Base-by-base conservation (phyloP, 2,797 vertebrate genomes). In the Gymnocypris eckloni region DNA sequence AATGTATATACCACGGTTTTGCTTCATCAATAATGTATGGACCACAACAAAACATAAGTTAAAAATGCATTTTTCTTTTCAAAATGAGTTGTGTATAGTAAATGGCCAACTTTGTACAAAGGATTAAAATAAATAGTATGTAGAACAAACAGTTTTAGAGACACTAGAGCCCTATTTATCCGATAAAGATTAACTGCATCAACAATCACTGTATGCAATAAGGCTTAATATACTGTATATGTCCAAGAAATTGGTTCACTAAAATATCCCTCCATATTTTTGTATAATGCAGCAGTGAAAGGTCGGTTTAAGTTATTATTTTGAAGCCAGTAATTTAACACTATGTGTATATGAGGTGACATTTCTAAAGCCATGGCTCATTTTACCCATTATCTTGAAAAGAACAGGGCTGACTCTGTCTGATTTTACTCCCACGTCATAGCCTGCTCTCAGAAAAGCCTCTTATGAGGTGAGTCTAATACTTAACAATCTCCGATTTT, bases 1-100 rank as follows among this genome's bases (percentile, higher is more conserved):
- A 93, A 93, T 92, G 89, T 56, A 94, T 92, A 87, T 45, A 88
- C 86, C 78, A 86, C 82, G 71, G 90, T 79, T 79, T 81, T 81
- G 82, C 90, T 90, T 89, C 86, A 92, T 93, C 87, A 94, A 93
- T 93, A 90, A 94, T 93, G 89, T 83, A 93, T 91, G 33, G 43
- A 37, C 52, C 54, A 13, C 20, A 81, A 80, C 67, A 75, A 81
- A 66, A 80, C 69, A 59, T 78, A 78, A 64, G 73, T 67, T 12
- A 69, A 84, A 78, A 79, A 59, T 33, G 0, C 16, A 12, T 67
- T 66, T 84, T 52, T 77, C 12, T 75, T 43, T 15, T 50, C 12
- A 75, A 75, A 84, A 84, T 84, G 45, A 67, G 75, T 25, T 79
- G 75, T 67, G 15, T 37, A 67, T 66, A 8, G 28, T 67, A 54